Percentiles rank a stretch among this genome's conserved stretches.
phyloP scores from a whole-genome alignment of 2,797 vertebrate species.

The Artibeus lituratus region DNA sequence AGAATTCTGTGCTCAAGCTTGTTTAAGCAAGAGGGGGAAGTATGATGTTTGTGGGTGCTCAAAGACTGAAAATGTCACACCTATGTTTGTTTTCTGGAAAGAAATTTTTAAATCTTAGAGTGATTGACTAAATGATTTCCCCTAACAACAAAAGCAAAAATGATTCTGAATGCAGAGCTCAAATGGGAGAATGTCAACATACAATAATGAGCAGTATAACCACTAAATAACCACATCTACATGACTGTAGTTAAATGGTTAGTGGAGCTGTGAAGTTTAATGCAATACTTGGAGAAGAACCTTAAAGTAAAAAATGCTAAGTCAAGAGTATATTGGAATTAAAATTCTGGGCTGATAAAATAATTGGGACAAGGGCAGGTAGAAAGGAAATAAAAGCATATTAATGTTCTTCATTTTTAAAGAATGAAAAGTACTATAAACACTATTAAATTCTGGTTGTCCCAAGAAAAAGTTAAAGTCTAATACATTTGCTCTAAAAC shows the following conservation, averaged over 20 bases:
- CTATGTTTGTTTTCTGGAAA: not conserved
- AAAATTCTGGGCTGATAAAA: not conserved
- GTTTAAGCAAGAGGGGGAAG: not conserved
- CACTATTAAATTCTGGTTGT: not conserved
- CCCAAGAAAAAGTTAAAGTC: not conserved
- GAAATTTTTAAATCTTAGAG: not conserved
- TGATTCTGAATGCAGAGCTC: not conserved
- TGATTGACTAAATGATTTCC: not conserved
- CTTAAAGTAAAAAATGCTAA: not conserved
- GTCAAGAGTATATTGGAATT: not conserved
- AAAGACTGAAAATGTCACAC: not conserved
- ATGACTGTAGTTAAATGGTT: not conserved
- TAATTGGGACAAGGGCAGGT: not conserved
- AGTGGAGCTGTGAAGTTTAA: not conserved
- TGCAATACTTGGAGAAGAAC: not conserved
- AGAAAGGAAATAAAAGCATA: not conserved
- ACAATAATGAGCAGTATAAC: not conserved
- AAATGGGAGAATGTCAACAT: not conserved
- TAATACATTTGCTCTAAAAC: not conserved
- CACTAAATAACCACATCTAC: not conserved
- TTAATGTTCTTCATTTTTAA: not conserved
- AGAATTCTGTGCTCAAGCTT: not conserved
- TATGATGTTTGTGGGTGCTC: not conserved
- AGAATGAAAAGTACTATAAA: not conserved
- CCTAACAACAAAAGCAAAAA: not conserved